Base-by-base conservation (phyloP, 2,797 vertebrate species). In the Acanthopagrus latus region DNA sequence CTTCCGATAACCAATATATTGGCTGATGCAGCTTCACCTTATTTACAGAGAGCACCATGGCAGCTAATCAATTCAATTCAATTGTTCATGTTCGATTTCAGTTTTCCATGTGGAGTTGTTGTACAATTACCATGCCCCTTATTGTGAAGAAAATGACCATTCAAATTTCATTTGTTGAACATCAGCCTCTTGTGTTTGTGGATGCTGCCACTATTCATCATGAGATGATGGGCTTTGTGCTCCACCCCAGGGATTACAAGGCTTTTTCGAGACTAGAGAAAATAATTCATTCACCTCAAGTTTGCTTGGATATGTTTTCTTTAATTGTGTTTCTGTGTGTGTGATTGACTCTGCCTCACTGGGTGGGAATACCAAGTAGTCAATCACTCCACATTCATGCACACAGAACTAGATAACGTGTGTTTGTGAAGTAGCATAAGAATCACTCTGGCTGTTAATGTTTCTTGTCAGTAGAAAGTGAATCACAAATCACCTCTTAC, bases 251-350 rank as follows among this genome's bases (percentile, higher is more conserved):
- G 81, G 57, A 86, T 89, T 84, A 82, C 71, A 74, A 74, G 83
- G 57, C 73, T 80, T 76, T 87, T 87, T 69, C 89, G 47, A 81
- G 18, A 50, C 60, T 76, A 83, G 71, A 62, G 78, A 78, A 71
- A 76, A 82, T 89, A 78, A 76, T 85, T 82, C 64, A 80, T 86
- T 86, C 78, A 84, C 47, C 67, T 84, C 58, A 63, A 74, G 65
- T 90, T 89, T 83, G 21, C 58, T 81, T 67, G 69, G 52, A 83
- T 71, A 38, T 63, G 48, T 81, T 89, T 85, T 83, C 72, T 83
- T 72, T 80, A 82, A 76, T 85, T 74, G 63, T 73, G 25, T 85
- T 83, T 78, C 54, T 41, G 4, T 64, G 50, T 55, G 41, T 68
- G 55, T 21, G 62, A 80, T 51, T 80, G 63, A 82, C 71, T 89